Base-by-base conservation (phyloP, 2,113 vertebrate genomes). In the Spermophilus dauricus region DNA sequence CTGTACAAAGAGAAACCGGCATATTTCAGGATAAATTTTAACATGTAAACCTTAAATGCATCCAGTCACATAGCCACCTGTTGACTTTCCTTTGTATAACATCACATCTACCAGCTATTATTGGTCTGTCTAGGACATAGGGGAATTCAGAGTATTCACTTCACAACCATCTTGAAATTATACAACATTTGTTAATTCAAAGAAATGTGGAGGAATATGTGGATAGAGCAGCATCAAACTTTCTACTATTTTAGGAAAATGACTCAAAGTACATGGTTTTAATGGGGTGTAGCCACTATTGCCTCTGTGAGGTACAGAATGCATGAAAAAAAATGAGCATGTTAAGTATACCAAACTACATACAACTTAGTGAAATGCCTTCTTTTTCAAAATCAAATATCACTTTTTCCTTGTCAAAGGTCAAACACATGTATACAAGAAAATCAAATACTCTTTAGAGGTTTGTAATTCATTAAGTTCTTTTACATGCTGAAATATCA, bases 1-100 rank as follows among this genome's bases (percentile, higher is more conserved):
- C 99, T 99, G 93, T 6, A 86, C 81, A 89, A 96, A 98, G 5
- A 34, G 11, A 96, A 83, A 37, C 58, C 0, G 5, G 34, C 14
- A 53, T 45, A 42, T 0, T 58, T 83, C 78, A 91, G 30, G 12
- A 16, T 22, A n/a, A 45, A 24, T 11, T 30, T 83, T 39, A 70
- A 85, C 9, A 70, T 4, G 24, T 0, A 91, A 45, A n/a, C 34
- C 34, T 34, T 12, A 32, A 65, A 37, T 11, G 32, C 10, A 39
- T 13, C 34, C 39, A 56, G 67, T 48, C 45, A 37, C 20, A 8
- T 1, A 86, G 32, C 9, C 45, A 67, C 92, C 72, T 51, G 28
- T 2, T 48, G 22, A 45, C 12, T 39, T 67, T 75, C 30, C 69
- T 75, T 69, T 70, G 32, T 26, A 63, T 32, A 58, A 69, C 13